These are phyloP conservation scores for Enteromius anoplus DNA, from an alignment of 2,797 vertebrate species.

Conservation along the genomic window DNA sequence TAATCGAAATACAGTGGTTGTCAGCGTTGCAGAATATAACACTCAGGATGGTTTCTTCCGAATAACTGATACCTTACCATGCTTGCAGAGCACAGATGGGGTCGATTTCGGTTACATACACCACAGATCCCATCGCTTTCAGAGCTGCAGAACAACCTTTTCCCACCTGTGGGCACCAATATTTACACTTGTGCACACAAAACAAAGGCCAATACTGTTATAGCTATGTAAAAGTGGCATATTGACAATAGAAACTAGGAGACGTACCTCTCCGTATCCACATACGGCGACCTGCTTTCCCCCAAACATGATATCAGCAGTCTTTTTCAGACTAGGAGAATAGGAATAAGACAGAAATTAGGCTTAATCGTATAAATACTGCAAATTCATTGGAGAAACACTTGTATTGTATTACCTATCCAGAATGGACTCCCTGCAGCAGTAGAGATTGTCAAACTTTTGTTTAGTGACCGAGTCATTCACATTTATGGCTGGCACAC, in stretches of 20 bases:
- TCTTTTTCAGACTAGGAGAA: constrained; percentile 87
- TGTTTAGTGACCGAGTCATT: constrained; percentile 95
- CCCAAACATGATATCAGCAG: constrained; percentile 96
- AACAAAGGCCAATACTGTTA: constrained; percentile 1
- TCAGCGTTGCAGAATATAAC: background rate
- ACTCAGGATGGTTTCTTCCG: background rate
- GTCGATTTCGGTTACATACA: constrained; percentile 92
- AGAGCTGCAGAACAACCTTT: constrained; percentile 92
- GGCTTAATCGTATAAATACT: background rate
- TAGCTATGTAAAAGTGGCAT: background rate
- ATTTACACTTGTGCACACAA: constrained; percentile 31
- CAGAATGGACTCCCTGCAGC: constrained; percentile 92
- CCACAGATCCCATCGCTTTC: constrained; percentile 88
- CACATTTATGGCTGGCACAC: constrained; percentile 91
- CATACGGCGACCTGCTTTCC: constrained; percentile 97
- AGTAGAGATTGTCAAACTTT: constrained; percentile 95
- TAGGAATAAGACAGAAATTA: constrained; percentile 5
- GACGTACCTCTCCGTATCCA: constrained; percentile 92
- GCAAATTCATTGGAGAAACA: background rate
- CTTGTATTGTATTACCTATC: constrained; percentile 79
- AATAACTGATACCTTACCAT: constrained; percentile 78
- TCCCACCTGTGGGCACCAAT: constrained; percentile 80
- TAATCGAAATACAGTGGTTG: constrained; percentile 59
- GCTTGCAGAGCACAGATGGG: constrained; percentile 95
- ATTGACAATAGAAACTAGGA: background rate